Evolutionary conservation across 1,140 invertebrate genomes (phyloP).

Genomic region (Holotrichia oblita): DNA sequence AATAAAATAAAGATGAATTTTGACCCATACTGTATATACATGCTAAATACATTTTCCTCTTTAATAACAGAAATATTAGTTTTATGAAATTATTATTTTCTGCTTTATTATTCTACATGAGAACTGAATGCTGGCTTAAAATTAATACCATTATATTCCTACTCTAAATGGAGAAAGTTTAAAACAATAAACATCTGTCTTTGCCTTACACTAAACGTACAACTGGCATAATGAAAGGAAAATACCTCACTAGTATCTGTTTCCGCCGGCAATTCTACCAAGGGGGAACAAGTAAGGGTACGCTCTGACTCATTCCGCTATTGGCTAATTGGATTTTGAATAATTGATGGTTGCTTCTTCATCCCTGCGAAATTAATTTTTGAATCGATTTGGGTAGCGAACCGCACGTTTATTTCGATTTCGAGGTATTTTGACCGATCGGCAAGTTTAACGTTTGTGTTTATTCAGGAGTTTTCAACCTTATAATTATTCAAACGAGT

Average conservation of each 20-base stretch:
- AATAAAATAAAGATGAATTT: no score
- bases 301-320: neutral
- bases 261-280: neutral
- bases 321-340: conserved; percentile 28
- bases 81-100: no score
- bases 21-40: no score
- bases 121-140: neutral
- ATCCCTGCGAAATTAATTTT: conserved; percentile 29
- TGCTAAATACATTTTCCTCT: no score
- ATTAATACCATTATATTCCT: conserved; percentile 11
- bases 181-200: conserved; percentile 28
- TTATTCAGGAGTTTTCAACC: neutral
- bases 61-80: no score
- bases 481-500: neutral
- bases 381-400: neutral
- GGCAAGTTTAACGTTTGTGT: neutral
- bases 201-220: conserved; percentile 21
- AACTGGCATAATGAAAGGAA: conserved; percentile 23
- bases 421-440: neutral
- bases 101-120: neutral
- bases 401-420: neutral
- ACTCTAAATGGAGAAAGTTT: conserved; percentile 6
- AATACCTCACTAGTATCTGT: conserved; percentile 11
- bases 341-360: conserved; percentile 26
- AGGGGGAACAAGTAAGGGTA: neutral